Conservation (phyloP, 2,797 vertebrate genomes). For the Megalops cyprinoides region DNA sequence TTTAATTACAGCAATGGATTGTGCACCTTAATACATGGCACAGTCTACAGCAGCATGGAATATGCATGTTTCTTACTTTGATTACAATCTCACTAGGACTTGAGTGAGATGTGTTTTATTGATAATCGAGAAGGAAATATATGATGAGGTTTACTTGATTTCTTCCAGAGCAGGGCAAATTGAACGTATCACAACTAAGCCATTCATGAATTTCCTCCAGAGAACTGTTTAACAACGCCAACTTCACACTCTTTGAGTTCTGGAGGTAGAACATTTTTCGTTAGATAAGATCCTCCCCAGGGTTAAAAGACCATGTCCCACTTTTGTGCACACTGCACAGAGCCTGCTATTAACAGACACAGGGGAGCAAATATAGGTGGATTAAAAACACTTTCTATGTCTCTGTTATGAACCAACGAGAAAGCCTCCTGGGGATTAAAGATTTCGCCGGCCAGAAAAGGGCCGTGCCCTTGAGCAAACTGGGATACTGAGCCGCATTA, state of each 20-base stretch:
- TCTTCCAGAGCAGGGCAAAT: too few relatives aligned
- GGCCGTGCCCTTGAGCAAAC: slow-evolving; percentile 44
- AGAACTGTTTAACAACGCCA: too few relatives aligned
- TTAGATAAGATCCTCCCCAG: background rate
- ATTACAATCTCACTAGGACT: too few relatives aligned
- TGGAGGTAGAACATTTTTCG: too few relatives aligned
- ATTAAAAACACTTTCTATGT: slow-evolving; percentile 55
- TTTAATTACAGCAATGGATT: background rate
- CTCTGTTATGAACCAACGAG: slow-evolving; percentile 62
- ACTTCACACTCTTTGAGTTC: too few relatives aligned
- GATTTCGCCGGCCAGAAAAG: slow-evolving; percentile 48
- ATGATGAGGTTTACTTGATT: too few relatives aligned
- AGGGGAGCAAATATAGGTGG: slow-evolving; percentile 47
- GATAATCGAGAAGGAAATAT: too few relatives aligned
- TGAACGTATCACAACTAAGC: too few relatives aligned
- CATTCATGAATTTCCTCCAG: too few relatives aligned
- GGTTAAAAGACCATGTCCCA: background rate
- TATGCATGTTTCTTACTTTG: background rate
- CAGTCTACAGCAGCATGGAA: background rate
- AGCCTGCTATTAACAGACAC: background rate
- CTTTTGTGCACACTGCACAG: background rate
- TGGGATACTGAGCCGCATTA: slow-evolving; percentile 50
- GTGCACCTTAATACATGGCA: background rate
- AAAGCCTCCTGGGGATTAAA: slow-evolving; percentile 63
- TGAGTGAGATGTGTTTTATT: too few relatives aligned